Evolutionary conservation across 1,140 invertebrate genomes (phyloP), one percentile per base, ranked within the genome.

Genomic region (Leguminivora glycinivorella): DNA sequence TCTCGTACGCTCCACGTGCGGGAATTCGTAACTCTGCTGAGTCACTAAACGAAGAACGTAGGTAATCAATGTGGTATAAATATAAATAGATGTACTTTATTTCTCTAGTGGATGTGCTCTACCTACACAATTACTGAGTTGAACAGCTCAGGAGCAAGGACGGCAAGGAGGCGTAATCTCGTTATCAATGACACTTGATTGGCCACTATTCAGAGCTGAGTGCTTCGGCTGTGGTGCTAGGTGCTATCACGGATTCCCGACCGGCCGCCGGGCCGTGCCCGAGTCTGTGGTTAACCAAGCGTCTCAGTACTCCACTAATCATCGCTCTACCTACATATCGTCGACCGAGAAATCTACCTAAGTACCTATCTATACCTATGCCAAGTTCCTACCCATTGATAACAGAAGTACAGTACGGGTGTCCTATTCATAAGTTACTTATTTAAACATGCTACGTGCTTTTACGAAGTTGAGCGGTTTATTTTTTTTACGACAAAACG

Each of bases 401-500:
- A 52, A 22, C 19, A 52, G 7, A 52, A 43, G 40, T 25, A 60
- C 19, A 5, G 14, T 29, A 26, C 58, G 26, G 26, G 6, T 25
- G 9, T 14, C 10, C 26, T n/a, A 60, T 60, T 60, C 58, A 31
- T 60, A 58, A 58, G 56, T 60, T 29, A 63, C 58, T 34, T 63
- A 17, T 31, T 63, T 7, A 19, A 52, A 22, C 7, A 22, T 6
- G 58, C 58, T 63, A 63, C 29, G 58, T 63, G 58, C 29, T 29
- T 63, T 63, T 31, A 63, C 26, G n/a, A 58, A n/a, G n/a, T 22
- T 6, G 26, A 63, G 22, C 58, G 5, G 58, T 31, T 60, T 26
- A 29, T 63, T 63, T 34, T 63, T 56, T 63, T 63, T 26, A 29
- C 26, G 58, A n/a, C 26, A 17, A 29, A 63, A 63, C 58, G 58